Percentiles rank a stretch among this genome's conserved stretches.
Conservation (phyloP, 2,888 invertebrate species). For the Dryocosmus kuriphilus region DNA sequence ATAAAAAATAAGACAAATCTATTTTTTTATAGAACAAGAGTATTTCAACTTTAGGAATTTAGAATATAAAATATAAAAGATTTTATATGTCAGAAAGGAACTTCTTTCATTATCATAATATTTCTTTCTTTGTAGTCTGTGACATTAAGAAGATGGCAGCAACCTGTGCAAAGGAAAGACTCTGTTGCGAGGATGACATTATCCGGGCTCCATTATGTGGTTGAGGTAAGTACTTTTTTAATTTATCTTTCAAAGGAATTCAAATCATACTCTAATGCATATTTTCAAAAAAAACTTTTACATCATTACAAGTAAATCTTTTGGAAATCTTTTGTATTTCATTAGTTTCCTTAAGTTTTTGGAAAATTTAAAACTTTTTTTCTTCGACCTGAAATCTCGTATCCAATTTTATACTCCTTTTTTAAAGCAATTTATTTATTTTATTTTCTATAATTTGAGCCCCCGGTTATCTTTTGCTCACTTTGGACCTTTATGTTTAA, state of each 20-base stretch:
- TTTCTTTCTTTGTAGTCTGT: conserved; percentile 78
- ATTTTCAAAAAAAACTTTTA: too few species aligned
- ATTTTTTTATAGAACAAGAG: not conserved
- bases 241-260: conserved; percentile 9
- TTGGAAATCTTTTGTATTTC: too few species aligned
- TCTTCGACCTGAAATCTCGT: too few species aligned
- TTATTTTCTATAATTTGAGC: not conserved
- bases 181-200: conserved; percentile 91
- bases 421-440: too few species aligned
- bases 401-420: too few species aligned
- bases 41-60: not conserved
- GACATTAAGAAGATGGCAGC: conserved; percentile 75
- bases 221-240: conserved; percentile 82
- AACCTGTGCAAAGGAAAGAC: conserved; percentile 83
- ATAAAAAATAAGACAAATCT: not conserved
- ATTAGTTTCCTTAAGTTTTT: too few species aligned
- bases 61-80: not conserved
- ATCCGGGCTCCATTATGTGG: conserved; percentile 88
- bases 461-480: not conserved
- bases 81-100: not conserved
- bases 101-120: conserved; percentile 19
- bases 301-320: too few species aligned
- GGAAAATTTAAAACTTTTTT: too few species aligned
- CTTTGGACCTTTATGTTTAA: conserved; percentile 8
- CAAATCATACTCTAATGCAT: not conserved